Evolutionary conservation across 2,113 vertebrate species (phyloP), one percentile per base, ranked within the genome.

Genomic region (Thermophis baileyi): DNA sequence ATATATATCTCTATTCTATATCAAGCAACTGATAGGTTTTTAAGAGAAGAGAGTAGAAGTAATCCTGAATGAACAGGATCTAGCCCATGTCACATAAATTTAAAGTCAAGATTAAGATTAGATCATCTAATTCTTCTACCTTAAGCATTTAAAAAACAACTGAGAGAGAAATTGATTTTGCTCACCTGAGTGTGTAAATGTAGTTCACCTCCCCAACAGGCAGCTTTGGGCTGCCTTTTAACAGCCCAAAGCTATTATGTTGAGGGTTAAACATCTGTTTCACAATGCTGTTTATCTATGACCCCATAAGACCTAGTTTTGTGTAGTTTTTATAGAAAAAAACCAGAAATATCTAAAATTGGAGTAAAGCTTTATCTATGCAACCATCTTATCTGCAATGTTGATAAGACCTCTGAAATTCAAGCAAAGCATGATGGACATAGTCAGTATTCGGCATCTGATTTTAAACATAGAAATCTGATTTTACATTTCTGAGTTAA

Each of bases 231-330:
- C 12, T 87, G 40, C 88, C 85, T 87, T 88, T 50, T 91, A 91
- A 91, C 85, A 91, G 89, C 85, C 60, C 74, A 91, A 86, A 91
- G 44, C 50, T 91, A 91, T 93, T 90, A 91, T 55, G 86, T 91
- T 44, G 57, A 27, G 81, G 54, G 4, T 53, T 91, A 93, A 91
- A 89, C 44, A 47, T 88, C 90, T 93, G 44, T 87, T 81, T 85
- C 85, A 91, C 44, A 74, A 91, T 85, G 87, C 63, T 91, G 88
- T 88, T 53, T 50, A 88, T 81, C 44, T 54, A 93, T 86, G 30
- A 91, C 49, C 55, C 81, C 9, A 88, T 93, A 57, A 85, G 44
- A 85, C 14, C 81, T 85, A 87, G 12, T 85, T 85, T 47, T 91
- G 30, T 91, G 63, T 87, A 85, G 14, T 8, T 60, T 24, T 91